phyloP scores from a whole-genome alignment of 2,797 vertebrate species.

The Chelon labrosus region DNA sequence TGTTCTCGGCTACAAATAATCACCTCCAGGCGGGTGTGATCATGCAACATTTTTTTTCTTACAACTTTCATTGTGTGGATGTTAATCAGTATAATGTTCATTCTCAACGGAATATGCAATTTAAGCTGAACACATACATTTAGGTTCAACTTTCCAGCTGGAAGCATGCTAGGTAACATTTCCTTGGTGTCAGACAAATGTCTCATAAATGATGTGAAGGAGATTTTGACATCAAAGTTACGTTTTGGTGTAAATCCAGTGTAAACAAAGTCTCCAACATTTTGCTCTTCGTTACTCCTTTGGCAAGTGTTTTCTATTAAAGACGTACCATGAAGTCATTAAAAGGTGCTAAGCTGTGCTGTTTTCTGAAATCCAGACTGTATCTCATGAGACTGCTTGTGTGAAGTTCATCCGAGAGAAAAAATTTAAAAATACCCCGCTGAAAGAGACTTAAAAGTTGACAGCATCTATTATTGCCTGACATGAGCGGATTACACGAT shows the following conservation, averaged over 20 bases:
- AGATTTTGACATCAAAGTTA: background rate
- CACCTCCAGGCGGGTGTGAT: background rate
- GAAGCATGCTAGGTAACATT: conserved; percentile 15
- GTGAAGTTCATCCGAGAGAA: conserved; percentile 24
- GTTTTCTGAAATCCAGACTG: conserved; percentile 25
- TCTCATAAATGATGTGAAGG: conserved; percentile 1
- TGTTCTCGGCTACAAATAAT: conserved; percentile 2
- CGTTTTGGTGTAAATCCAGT: conserved; percentile 5
- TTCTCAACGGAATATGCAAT: background rate
- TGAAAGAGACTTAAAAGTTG: conserved; percentile 53
- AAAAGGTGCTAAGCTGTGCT: conserved; percentile 22
- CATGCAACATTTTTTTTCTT: background rate
- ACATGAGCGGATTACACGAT: conserved; percentile 63
- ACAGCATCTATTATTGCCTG: conserved; percentile 60
- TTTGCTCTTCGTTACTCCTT: background rate
- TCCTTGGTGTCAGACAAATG: conserved; percentile 21
- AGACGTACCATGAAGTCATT: conserved; percentile 3
- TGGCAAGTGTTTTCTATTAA: conserved; percentile 15
- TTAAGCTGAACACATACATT: background rate
- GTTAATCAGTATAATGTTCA: background rate
- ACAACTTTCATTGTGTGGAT: background rate
- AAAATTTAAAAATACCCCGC: conserved; percentile 36
- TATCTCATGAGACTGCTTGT: conserved; percentile 23
- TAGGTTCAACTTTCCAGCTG: background rate
- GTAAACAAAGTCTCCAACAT: background rate